phyloP scores from a whole-genome alignment of 2,888 invertebrate genomes.

The Epinotia nisella region DNA sequence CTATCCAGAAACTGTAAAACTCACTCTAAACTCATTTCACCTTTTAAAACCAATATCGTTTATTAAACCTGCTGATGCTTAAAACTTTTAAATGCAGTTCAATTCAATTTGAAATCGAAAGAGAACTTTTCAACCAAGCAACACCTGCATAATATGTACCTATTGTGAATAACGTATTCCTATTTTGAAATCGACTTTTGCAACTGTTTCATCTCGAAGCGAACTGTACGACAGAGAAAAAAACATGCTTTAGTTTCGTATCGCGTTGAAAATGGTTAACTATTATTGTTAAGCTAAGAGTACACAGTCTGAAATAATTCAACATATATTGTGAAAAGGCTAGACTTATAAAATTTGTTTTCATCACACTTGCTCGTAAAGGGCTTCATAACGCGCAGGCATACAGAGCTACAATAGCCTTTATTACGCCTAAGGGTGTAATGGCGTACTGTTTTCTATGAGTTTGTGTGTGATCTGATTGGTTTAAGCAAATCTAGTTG shows the following conservation, averaged over 20 bases:
- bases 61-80: slow-evolving; percentile 6
- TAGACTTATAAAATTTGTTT: no score
- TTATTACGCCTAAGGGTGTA: no score
- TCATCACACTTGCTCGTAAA: no score
- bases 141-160: slow-evolving; percentile 16
- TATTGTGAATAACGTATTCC: background rate
- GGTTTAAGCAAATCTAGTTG: no score
- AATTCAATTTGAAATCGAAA: slow-evolving; percentile 20
- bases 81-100: slow-evolving; percentile 25
- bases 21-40: slow-evolving; percentile 5
- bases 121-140: background rate
- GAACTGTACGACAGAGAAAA: background rate
- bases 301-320: background rate
- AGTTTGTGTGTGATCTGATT: no score
- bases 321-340: no score
- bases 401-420: no score
- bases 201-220: background rate
- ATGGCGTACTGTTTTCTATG: no score
- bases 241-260: background rate
- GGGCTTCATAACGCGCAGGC: no score
- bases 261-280: background rate
- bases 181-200: background rate
- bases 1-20: background rate
- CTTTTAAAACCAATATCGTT: slow-evolving; percentile 12
- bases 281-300: slow-evolving; percentile 2